Base-by-base conservation (phyloP, 2,888 invertebrate species). In the Peribatodes rhomboidaria region DNA sequence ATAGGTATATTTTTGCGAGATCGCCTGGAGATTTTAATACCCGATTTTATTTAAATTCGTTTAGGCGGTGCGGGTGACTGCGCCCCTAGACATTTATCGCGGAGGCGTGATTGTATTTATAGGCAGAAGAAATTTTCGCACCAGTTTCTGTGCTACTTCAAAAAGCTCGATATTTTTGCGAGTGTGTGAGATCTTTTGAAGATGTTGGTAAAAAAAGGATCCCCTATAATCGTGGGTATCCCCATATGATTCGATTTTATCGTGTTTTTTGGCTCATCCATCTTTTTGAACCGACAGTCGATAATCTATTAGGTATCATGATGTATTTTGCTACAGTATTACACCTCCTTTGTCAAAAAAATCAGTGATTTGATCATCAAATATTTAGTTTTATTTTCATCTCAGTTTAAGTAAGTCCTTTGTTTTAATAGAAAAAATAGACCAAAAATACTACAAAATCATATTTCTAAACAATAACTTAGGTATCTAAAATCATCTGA, bases 1-100 rank as follows among this genome's bases (percentile, higher is more conserved):
- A 90, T 92, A 91, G 91, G 90, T 92, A 90, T 91, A 91, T 92
- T 91, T 87, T 91, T 89, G 87, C 79, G 86, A 88, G 88, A 90
- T 93, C 89, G 91, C 86, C 85, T 85, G 83, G 86, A 89, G 92
- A 90, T 92, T 92, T 92, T 90, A 90, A 90, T 91, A 88, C 89
- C 85, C 88, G 89, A 90, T 90, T 91, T 92, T 92, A 91, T 92
- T 92, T 90, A 92, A 92, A 92, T 92, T 92, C 89, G 91, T 88
- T 92, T 89, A 90, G 86, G 79, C 83, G 86, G 84, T 84, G 87
- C 82, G 89, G 88, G 89, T 85, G 87, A 87, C 85, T 86, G 84
- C 85, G 78, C 86, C 88, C 86, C 85, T 76, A 89, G 87, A 87
- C 90, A 84, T 91, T 92, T 92, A 92, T 89, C 87, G 89, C 77